Evolutionary conservation across 1,140 invertebrate genomes (phyloP).

Genomic region (Marisa cornuarietis): DNA sequence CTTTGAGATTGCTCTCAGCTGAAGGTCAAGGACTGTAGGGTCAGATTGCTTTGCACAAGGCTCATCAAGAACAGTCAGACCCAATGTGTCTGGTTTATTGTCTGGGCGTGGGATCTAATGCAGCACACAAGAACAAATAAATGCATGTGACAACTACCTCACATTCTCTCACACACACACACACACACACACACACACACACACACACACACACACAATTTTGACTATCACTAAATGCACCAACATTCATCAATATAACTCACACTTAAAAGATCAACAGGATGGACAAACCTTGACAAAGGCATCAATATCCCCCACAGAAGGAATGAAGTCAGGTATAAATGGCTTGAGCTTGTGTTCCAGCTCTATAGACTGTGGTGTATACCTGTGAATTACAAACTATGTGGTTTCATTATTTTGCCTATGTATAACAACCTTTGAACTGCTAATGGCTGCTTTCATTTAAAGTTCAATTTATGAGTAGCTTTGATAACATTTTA

Average conservation of each 20-base stretch:
- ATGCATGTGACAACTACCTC: neutral
- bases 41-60: slow-evolving; percentile 95
- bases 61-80: slow-evolving; percentile 91
- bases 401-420: neutral
- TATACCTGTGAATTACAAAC: slow-evolving; percentile 75
- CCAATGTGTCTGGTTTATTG: slow-evolving; percentile 76
- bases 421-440: neutral
- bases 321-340: slow-evolving; percentile 95
- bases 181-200: neutral
- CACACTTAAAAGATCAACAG: too few species aligned
- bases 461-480: too few species aligned
- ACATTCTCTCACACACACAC: neutral
- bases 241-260: neutral
- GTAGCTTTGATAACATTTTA: too few species aligned
- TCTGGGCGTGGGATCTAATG: slow-evolving; percentile 80
- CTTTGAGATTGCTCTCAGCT: slow-evolving; percentile 86
- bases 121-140: neutral
- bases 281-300: slow-evolving; percentile 81
- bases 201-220: neutral
- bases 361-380: slow-evolving; percentile 89
- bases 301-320: slow-evolving; percentile 97
- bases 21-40: slow-evolving; percentile 90
- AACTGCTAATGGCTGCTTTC: too few species aligned
- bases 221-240: neutral
- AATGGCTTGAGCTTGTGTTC: slow-evolving; percentile 93